Conservation (phyloP, 2,888 invertebrate species). For the Diarsia dahlii region DNA sequence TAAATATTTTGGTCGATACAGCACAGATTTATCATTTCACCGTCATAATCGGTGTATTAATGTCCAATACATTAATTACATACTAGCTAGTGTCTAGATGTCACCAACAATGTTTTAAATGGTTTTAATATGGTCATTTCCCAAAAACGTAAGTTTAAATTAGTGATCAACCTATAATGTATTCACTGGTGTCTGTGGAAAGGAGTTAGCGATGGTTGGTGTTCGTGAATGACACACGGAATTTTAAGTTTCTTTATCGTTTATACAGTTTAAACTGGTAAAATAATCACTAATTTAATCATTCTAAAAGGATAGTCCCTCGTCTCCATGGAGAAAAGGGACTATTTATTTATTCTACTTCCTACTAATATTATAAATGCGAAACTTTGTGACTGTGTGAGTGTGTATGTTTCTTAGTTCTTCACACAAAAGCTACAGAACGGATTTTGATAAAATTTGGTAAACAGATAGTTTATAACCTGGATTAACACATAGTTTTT, state of each 20-base stretch:
- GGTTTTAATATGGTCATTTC: neutral
- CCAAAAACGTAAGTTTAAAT: neutral
- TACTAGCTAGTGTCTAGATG: slow-evolving; percentile 15
- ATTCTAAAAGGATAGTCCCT: neutral
- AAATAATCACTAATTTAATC: neutral
- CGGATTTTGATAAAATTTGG: no score
- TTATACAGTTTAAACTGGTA: neutral
- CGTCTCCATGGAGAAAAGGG: neutral
- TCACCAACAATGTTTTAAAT: slow-evolving; percentile 28
- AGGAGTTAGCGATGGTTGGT: neutral
- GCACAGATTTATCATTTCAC: slow-evolving; percentile 16
- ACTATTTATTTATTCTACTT: no score
- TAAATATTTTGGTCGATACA: neutral
- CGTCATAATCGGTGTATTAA: slow-evolving; percentile 29
- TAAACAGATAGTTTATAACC: no score
- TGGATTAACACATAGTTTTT: no score
- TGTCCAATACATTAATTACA: slow-evolving; percentile 35
- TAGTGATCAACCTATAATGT: neutral
- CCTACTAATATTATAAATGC: no score
- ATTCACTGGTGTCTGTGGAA: neutral
- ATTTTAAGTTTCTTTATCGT: neutral
- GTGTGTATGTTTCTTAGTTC: no score
- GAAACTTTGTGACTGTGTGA: no score
- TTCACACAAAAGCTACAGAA: no score
- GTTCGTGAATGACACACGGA: neutral